A percentile compares a stretch with the other conserved stretches of the same genome.
Conservation (phyloP, 2,888 invertebrate species). For the Polyommatus iphigenia region DNA sequence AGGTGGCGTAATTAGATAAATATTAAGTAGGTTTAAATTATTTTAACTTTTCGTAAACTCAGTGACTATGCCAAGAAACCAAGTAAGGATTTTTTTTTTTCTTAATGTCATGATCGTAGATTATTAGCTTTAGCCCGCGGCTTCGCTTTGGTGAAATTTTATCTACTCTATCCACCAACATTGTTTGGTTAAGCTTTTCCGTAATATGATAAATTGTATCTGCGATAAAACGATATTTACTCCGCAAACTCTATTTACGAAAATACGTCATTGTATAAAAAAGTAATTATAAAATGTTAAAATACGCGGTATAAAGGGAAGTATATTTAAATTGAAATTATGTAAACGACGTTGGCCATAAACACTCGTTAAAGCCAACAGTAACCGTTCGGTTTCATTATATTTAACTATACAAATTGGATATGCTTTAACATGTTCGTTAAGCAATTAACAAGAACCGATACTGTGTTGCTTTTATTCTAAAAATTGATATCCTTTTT, state of each 20-base stretch:
- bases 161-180: too few relatives aligned
- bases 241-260: background rate
- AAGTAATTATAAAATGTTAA: constrained; percentile 25
- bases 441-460: constrained; percentile 18
- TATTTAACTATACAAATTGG: constrained; percentile 26
- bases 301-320: constrained; percentile 25
- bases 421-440: constrained; percentile 16
- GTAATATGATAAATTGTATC: background rate
- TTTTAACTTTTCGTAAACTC: too few relatives aligned
- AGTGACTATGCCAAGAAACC: too few relatives aligned
- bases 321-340: constrained; percentile 31
- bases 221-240: background rate
- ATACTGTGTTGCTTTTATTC: background rate
- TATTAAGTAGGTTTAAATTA: too few relatives aligned
- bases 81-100: too few relatives aligned
- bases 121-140: too few relatives aligned
- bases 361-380: constrained; percentile 29
- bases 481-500: background rate
- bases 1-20: too few relatives aligned
- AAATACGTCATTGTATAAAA: background rate
- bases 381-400: constrained; percentile 30
- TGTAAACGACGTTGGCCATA: constrained; percentile 27
- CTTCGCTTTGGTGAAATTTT: too few relatives aligned
- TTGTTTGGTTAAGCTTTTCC: background rate
- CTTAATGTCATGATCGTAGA: too few relatives aligned